Conservation (phyloP, 2,113 vertebrate genomes). For the Haemorhous mexicanus region DNA sequence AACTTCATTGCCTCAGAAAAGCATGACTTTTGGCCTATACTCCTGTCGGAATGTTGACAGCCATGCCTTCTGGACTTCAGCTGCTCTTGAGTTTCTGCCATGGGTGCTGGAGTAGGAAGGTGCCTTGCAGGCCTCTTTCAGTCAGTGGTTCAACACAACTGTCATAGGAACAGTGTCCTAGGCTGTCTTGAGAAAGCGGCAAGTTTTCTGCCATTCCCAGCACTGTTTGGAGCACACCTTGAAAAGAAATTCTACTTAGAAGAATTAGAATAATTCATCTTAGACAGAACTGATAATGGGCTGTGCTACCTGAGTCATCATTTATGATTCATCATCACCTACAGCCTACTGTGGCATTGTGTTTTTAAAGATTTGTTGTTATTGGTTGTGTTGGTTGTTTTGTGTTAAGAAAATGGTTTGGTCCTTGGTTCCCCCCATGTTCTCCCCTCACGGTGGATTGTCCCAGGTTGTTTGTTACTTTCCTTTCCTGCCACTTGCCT, state of each 20-base stretch:
- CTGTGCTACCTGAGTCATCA: not conserved
- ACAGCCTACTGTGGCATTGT: not conserved
- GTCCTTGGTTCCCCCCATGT: no score
- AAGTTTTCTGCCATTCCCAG: not conserved
- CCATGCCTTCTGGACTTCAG: not conserved
- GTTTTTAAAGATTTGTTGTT: no score
- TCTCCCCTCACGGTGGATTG: no score
- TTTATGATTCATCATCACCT: not conserved
- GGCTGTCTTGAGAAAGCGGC: not conserved
- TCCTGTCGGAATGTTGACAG: not conserved
- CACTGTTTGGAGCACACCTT: not conserved
- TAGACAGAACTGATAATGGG: not conserved
- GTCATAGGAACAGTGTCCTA: not conserved
- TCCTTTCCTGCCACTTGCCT: no score
- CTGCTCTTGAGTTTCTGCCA: not conserved
- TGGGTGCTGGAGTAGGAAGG: not conserved
- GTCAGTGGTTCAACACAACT: not conserved
- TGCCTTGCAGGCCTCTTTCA: not conserved
- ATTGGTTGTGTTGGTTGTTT: no score
- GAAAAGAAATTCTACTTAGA: not conserved
- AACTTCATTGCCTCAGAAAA: not conserved
- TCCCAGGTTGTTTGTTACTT: no score
- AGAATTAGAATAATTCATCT: fast-evolving
- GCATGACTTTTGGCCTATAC: not conserved
- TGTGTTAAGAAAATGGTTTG: no score